Evolutionary conservation across 2,113 vertebrate genomes (phyloP), one percentile per base, ranked within the genome.

Genomic region (Eurystomus gularis): DNA sequence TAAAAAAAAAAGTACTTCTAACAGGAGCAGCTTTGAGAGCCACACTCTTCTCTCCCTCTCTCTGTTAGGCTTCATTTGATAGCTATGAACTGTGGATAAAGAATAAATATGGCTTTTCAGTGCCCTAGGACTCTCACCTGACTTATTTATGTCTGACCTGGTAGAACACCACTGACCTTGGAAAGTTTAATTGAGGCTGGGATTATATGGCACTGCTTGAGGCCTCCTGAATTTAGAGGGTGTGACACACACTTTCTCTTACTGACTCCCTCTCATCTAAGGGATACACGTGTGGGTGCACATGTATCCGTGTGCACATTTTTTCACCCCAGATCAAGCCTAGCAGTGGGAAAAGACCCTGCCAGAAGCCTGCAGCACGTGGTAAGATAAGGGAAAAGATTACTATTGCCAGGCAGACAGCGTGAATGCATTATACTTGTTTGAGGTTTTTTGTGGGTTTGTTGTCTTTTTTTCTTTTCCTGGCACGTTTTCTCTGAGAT

Each of bases 71-170:
- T 97, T 97, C 97, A 97, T 97, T 96, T 96, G 97, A 97, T 97
- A 97, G 96, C 97, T 96, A 92, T 97, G 97, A 98, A 97, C 97
- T 97, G 96, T 97, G 98, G 96, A 94, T 97, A 96, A 97, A 97
- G 96, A 97, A 98, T 98, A 98, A 98, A 98, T 97, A 98, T 91
- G 96, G 96, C 97, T 97, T 97, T 97, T 95, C 97, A 77, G 94
- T 96, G 96, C 94, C 95, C 94, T 96, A 97, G 91, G 94, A 98
- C 95, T 94, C 84, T 97, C 96, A 97, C 95, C 95, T 96, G 94
- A 96, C 93, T 98, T 98, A 98, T 98, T 98, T 98, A 98, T 98
- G 98, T 97, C 94, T 98, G 98, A 98, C 97, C 97, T 95, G 94
- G 92, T 97, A 79, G 95, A 97, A 92, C 87, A 94, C 92, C 78